Percentiles rank a stretch among this genome's conserved stretches.
Evolutionary conservation across 2,797 vertebrate genomes (phyloP).

Genomic region (Muscicapa comitata): DNA sequence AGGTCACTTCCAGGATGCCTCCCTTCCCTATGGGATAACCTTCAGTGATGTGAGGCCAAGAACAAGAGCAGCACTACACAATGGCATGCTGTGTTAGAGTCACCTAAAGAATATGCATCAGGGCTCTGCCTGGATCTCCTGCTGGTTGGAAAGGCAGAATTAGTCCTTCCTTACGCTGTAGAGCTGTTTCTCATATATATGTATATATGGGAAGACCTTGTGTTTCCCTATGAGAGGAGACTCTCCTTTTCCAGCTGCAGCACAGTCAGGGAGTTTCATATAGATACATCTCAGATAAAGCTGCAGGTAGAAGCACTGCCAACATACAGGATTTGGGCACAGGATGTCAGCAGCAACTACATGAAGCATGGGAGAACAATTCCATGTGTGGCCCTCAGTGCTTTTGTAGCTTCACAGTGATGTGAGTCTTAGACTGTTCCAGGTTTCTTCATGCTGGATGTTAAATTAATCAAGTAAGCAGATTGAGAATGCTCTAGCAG

Average conservation of each 20-base stretch:
- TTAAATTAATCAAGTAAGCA: not conserved
- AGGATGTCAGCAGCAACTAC: not conserved
- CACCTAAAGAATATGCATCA: not conserved
- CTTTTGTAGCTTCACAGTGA: not conserved
- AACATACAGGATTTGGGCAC: not conserved
- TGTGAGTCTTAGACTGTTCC: not conserved
- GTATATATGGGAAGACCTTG: not conserved
- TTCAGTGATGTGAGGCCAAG: not conserved
- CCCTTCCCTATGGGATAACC: not conserved
- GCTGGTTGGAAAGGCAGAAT: not conserved
- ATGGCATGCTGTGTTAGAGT: not conserved
- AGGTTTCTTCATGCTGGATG: not conserved
- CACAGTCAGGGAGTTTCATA: not conserved
- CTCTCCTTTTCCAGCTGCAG: not conserved
- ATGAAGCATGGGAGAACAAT: not conserved
- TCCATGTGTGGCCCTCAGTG: not conserved
- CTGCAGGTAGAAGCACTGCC: rapidly evolving
- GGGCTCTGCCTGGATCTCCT: not conserved
- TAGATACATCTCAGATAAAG: not conserved
- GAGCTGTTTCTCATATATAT: not conserved
- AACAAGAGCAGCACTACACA: not conserved
- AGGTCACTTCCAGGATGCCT: not conserved
- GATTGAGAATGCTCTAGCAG: not conserved
- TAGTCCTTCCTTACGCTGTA: not conserved
- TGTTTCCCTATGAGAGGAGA: not conserved